phyloP scores from a whole-genome alignment of 2,113 vertebrate species.

The Camelus dromedarius region DNA sequence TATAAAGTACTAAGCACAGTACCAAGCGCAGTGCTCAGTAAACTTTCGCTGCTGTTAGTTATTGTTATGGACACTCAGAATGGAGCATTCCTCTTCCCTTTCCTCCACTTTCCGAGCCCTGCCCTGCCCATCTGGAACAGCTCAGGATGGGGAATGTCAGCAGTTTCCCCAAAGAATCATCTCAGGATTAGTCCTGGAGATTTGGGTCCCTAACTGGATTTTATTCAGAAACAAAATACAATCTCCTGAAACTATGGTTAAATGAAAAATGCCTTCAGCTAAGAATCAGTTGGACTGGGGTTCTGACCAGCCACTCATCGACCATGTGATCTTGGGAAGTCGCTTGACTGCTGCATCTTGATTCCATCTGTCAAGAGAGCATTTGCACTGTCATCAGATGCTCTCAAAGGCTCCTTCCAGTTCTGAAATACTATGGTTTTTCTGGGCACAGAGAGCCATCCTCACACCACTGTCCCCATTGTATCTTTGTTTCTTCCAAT shows the following conservation, averaged over 20 bases:
- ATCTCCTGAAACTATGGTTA: background rate
- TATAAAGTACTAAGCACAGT: background rate
- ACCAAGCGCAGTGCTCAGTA: background rate
- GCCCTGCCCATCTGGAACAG: background rate
- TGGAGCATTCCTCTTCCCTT: background rate
- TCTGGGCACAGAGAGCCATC: background rate
- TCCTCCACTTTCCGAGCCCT: background rate
- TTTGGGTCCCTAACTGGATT: conserved; percentile 9
- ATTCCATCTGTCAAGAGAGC: background rate
- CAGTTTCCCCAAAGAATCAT: background rate
- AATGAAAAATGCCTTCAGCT: background rate
- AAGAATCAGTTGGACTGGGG: background rate
- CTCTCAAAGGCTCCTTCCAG: background rate
- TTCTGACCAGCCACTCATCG: background rate
- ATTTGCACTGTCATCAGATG: background rate
- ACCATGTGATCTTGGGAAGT: background rate
- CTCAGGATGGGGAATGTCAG: background rate
- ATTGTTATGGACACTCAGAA: background rate
- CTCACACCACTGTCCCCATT: background rate
- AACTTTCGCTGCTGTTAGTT: background rate
- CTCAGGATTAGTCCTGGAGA: background rate
- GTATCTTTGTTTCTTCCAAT: background rate
- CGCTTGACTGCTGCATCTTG: background rate
- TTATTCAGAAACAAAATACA: conserved; percentile 32
- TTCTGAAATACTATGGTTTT: background rate